phyloP scores from a whole-genome alignment of 2,888 invertebrate genomes.

The Caenorhabditis parvicauda region DNA sequence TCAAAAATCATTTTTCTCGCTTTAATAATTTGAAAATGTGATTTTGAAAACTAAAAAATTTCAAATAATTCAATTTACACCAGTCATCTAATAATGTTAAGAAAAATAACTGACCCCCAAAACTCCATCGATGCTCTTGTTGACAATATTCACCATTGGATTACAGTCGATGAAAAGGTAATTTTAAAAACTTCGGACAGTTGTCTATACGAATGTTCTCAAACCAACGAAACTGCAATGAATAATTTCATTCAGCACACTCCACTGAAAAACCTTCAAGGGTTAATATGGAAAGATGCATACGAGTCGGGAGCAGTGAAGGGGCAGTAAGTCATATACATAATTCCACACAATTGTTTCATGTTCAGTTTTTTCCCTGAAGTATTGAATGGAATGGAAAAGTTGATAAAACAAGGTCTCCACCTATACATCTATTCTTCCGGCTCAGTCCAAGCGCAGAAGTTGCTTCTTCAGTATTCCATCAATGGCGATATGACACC shows the following conservation, averaged over 20 bases:
- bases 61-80: no score
- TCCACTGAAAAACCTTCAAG: conserved; percentile 83
- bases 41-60: no score
- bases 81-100: no score
- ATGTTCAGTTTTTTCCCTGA: conserved; percentile 77
- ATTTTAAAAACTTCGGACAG: not conserved
- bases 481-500: conserved; percentile 75
- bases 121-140: conserved; percentile 70
- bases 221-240: not conserved
- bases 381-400: conserved; percentile 75
- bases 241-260: conserved; percentile 33
- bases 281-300: conserved; percentile 82
- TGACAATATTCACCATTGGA: conserved; percentile 77
- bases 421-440: conserved; percentile 85
- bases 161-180: conserved; percentile 78
- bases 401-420: conserved; percentile 72
- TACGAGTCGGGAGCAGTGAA: conserved; percentile 77
- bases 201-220: not conserved
- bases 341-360: not conserved
- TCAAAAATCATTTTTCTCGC: no score
- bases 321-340: conserved; percentile 78
- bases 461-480: conserved; percentile 79
- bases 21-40: no score
- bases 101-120: no score
- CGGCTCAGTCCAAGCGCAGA: conserved; percentile 85